Evolutionary conservation across 2,113 vertebrate species (phyloP).

Genomic region (Antennarius striatus): DNA sequence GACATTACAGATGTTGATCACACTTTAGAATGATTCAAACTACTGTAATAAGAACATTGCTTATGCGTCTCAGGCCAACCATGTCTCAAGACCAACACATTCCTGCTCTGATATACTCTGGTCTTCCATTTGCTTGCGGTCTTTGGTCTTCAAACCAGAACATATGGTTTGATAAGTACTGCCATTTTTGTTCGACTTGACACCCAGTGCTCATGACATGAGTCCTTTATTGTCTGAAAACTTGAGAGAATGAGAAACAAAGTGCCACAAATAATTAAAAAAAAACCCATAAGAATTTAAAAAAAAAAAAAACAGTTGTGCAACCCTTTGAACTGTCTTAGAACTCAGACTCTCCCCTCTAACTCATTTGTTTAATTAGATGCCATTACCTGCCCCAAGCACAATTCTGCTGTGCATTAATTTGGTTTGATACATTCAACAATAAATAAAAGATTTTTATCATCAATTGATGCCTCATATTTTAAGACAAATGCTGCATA

Average conservation of each 20-base stretch:
- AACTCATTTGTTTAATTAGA: conserved; percentile 71
- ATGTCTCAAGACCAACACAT: conserved; percentile 45
- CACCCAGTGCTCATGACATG: conserved; percentile 40
- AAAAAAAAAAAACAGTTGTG: conserved; percentile 36
- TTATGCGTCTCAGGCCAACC: conserved; percentile 37
- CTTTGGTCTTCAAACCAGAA: conserved; percentile 58
- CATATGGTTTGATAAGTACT: conserved; percentile 48
- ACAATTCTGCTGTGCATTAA: conserved; percentile 78
- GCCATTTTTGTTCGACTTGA: conserved; percentile 54
- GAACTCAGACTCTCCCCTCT: conserved; percentile 48
- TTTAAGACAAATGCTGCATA: conserved; percentile 2
- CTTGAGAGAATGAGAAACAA: conserved; percentile 53
- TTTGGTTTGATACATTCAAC: conserved; percentile 70
- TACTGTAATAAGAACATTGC: conserved; percentile 22
- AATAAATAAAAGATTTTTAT: conserved; percentile 70
- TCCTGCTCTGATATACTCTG: conserved; percentile 53
- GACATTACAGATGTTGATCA: conserved; percentile 21
- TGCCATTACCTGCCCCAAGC: conserved; percentile 64
- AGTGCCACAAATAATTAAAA: conserved; percentile 34
- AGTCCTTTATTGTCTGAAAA: conserved; percentile 80
- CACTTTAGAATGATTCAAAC: conserved; percentile 43
- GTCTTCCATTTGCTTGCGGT: conserved; percentile 61
- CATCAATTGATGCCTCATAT: conserved; percentile 9
- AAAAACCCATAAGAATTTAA: conserved; percentile 28
- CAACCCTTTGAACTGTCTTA: conserved; percentile 59